Evolutionary conservation across 2,113 vertebrate genomes (phyloP).

Genomic region (Copsychus sechellarum): DNA sequence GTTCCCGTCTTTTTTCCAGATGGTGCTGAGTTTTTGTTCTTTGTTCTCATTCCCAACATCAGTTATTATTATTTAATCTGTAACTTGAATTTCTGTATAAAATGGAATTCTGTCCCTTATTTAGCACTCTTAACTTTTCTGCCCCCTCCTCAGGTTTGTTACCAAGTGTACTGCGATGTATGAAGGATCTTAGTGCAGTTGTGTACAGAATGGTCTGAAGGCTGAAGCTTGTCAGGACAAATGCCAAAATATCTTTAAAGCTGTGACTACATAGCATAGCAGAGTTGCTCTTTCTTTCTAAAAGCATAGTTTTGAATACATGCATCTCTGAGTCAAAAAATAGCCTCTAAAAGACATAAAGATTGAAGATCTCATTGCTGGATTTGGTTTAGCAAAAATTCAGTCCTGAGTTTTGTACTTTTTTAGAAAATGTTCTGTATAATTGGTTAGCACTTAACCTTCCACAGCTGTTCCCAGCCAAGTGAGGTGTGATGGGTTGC

Average conservation of each 20-base stretch:
- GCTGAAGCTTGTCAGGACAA: background rate
- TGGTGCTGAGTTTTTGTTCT: background rate
- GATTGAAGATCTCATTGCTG: background rate
- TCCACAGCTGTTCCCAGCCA: background rate
- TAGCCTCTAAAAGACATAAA: background rate
- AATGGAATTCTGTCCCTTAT: background rate
- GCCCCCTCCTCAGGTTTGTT: background rate
- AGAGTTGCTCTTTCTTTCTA: background rate
- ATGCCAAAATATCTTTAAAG: background rate
- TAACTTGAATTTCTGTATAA: background rate
- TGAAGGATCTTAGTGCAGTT: background rate
- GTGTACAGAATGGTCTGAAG: background rate
- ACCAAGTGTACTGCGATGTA: background rate
- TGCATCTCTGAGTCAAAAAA: background rate
- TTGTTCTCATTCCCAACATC: background rate
- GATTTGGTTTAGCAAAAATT: background rate
- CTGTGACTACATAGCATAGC: background rate
- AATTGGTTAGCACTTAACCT: background rate
- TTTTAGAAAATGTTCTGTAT: background rate
- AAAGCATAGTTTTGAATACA: background rate
- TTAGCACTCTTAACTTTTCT: background rate
- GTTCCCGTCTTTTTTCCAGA: background rate
- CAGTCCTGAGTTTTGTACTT: background rate
- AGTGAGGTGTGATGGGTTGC: background rate
- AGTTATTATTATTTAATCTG: background rate